Evolutionary conservation across 2,797 vertebrate species (phyloP), one percentile per base, ranked within the genome.

Genomic region (Orientallactaga sibirica): DNA sequence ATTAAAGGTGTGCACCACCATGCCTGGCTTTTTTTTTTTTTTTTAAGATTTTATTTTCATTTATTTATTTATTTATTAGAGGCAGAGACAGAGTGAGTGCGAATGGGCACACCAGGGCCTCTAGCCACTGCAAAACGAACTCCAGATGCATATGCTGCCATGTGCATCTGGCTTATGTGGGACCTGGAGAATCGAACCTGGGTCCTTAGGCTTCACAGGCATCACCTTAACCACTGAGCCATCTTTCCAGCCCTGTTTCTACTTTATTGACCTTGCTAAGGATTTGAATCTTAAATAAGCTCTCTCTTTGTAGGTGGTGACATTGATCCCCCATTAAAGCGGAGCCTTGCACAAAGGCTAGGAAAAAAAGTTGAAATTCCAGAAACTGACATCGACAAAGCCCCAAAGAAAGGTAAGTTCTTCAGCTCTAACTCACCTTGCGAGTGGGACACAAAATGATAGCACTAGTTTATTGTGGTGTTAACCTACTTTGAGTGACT

Each of bases 341-440:
- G 98, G 71, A 98, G 98, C 94, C 98, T 99, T 68, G 98, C 98
- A 4, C 98, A 99, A 48, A 99, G 99, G 96, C 98, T 99, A 61
- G 99, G 99, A 6, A 98, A 97, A 97, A 98, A 98, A 92, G 85
- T 98, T 20, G 98, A 98, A n/a, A 61, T 94, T 18, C 80, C 98
- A 75, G 98, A 97, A 62, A 96, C 97, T 1, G 97, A 96, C 0
- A 0, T 94, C 9, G 97, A 98, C 3, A 94, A 93, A 84, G 52
- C 96, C 6, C 95, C 97, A 8, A 98, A 98, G 81, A 99, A 98
- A 99, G 98, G 99, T 99, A 99, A 98, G 99, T 99, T 96, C 94
- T 27, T 78, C 41, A 84, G 0, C 86, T 94, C 7, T 37, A 15
- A 12, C 7, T 16, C 0, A 0, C 6, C 19, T 0, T 52, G 27